phyloP scores from a whole-genome alignment of 2,797 vertebrate genomes.

The Chromobotia macracanthus region DNA sequence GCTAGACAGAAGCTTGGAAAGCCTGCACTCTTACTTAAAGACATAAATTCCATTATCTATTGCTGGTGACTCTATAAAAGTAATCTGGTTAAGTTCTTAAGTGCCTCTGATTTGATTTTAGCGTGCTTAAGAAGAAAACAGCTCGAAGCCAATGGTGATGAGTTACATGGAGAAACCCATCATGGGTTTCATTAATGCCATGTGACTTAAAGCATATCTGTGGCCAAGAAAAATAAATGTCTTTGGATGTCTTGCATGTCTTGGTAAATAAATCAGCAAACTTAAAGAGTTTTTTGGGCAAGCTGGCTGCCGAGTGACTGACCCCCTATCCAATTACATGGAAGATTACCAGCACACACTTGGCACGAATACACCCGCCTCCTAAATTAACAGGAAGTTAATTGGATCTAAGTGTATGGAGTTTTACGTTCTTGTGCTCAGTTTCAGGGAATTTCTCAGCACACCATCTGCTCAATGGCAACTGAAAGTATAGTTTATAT shows the following conservation, averaged over 20 bases:
- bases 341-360: conserved; percentile 54
- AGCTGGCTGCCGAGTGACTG: conserved; percentile 24
- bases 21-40: conserved; percentile 71
- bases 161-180: conserved; percentile 20
- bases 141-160: conserved; percentile 19
- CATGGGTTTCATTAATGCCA: conserved; percentile 35
- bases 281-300: conserved; percentile 50
- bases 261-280: conserved; percentile 48
- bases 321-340: conserved; percentile 54
- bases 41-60: conserved; percentile 75
- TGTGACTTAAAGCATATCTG: conserved; percentile 43
- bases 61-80: conserved; percentile 63
- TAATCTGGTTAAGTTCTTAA: conserved; percentile 72
- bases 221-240: conserved; percentile 51
- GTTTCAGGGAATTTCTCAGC: conserved; percentile 47
- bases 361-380: conserved; percentile 42
- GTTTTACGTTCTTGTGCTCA: conserved; percentile 55
- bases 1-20: conserved; percentile 53
- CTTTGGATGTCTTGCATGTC: too few species aligned
- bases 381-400: conserved; percentile 52
- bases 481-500: conserved; percentile 13
- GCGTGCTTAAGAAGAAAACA: conserved; percentile 52
- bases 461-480: conserved; percentile 53
- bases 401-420: conserved; percentile 53
- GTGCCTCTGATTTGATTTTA: conserved; percentile 66